phyloP scores from a whole-genome alignment of 2,113 vertebrate genomes.

The Macquaria ambigua region DNA sequence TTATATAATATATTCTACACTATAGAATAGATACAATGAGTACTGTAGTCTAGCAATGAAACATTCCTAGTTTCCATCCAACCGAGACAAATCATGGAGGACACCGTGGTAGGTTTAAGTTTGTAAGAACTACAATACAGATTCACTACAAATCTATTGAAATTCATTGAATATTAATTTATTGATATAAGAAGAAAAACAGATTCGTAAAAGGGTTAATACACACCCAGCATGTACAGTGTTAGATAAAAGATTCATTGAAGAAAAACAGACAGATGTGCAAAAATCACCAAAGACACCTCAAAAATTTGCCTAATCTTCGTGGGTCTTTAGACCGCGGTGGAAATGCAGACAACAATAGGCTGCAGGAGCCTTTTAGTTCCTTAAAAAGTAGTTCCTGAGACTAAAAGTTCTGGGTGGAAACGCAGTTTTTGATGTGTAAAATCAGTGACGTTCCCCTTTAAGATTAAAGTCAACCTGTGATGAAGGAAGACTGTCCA shows the following conservation, averaged over 20 bases:
- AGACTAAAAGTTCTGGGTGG: too few relatives aligned
- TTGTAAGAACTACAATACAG: not conserved
- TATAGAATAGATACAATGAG: not conserved
- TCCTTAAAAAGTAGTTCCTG: too few relatives aligned
- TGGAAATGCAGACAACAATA: too few relatives aligned
- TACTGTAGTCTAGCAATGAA: not conserved
- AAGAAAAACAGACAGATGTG: not conserved
- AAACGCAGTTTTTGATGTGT: not conserved
- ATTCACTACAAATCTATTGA: not conserved
- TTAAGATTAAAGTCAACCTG: too few relatives aligned
- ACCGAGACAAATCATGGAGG: not conserved
- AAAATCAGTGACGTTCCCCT: not conserved
- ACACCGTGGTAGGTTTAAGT: not conserved
- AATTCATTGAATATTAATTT: not conserved
- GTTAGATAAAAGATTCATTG: too few relatives aligned
- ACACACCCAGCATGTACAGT: not conserved
- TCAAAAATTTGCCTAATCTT: too few relatives aligned
- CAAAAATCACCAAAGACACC: not conserved
- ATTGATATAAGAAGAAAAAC: too few relatives aligned
- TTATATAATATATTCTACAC: constrained; percentile 12
- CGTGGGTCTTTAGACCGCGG: too few relatives aligned
- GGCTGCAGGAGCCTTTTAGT: too few relatives aligned
- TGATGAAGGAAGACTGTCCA: too few relatives aligned
- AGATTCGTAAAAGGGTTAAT: not conserved
- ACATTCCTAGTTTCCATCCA: not conserved